A percentile compares a stretch with the other conserved stretches of the same genome.
Evolutionary conservation across 2,113 vertebrate species (phyloP).

Genomic region (Rhea pennata): DNA sequence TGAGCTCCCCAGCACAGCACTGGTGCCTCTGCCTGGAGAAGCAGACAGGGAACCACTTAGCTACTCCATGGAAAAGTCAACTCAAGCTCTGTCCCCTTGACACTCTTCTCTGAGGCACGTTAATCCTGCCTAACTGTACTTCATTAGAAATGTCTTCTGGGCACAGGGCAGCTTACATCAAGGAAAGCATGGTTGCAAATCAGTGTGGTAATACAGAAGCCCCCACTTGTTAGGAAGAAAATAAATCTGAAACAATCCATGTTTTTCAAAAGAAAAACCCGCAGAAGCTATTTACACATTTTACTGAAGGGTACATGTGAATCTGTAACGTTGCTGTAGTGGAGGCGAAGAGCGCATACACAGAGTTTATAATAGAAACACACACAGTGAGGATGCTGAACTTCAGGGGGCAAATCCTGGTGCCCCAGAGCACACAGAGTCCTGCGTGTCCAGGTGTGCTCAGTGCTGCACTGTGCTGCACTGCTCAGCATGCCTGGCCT

Average conservation of each 20-base stretch:
- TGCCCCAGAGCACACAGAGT: neutral
- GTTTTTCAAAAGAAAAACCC: neutral
- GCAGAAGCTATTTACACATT: neutral
- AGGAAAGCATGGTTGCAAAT: neutral
- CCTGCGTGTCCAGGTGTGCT: accelerated
- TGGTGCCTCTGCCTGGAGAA: neutral
- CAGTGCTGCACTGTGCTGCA: neutral
- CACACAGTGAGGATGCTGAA: accelerated
- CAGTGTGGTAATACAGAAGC: neutral
- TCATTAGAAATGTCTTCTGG: neutral
- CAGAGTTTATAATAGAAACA: neutral
- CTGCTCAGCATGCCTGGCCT: neutral
- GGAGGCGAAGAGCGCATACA: neutral
- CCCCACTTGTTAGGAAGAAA: neutral
- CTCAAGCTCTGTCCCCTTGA: neutral
- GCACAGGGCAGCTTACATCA: neutral
- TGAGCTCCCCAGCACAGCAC: neutral
- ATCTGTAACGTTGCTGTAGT: neutral
- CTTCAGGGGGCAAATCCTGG: neutral
- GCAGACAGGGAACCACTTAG: neutral
- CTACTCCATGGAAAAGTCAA: neutral
- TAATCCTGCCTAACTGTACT: neutral
- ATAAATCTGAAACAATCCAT: neutral
- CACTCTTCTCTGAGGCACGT: neutral
- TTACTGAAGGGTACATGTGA: neutral